A percentile compares a stretch with the other conserved stretches of the same genome.
Conservation (phyloP, 1,140 invertebrate genomes). For the Orchestia grillus region DNA sequence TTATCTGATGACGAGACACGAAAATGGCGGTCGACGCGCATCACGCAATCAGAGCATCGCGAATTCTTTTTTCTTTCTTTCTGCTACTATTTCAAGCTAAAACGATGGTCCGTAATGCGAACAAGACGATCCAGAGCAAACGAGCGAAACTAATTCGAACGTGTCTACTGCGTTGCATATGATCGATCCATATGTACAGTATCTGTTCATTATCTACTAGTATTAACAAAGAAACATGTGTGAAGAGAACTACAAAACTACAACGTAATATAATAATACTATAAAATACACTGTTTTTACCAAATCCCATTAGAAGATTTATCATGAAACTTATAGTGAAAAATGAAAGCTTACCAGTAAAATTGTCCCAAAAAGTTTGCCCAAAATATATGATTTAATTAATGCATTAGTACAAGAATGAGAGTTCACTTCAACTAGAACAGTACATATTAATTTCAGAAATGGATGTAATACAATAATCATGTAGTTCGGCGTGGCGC, state of each 20-base stretch:
- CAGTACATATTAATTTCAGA: neutral
- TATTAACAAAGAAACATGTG: too few species aligned
- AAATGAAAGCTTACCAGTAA: neutral
- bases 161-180: neutral
- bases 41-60: neutral
- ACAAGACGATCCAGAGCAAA: neutral
- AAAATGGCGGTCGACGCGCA: neutral
- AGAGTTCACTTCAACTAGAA: neutral
- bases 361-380: neutral
- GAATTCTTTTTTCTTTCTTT: neutral
- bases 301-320: too few species aligned
- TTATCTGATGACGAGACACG: constrained; percentile 7
- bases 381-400: neutral
- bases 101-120: neutral
- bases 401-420: neutral
- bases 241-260: too few species aligned
- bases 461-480: neutral
- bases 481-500: neutral
- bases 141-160: neutral
- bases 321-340: too few species aligned
- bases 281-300: too few species aligned
- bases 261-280: too few species aligned
- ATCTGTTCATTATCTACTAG: too few species aligned
- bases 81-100: neutral
- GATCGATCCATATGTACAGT: too few species aligned